Base-by-base conservation (phyloP, 2,113 vertebrate species). In the Picathartes gymnocephalus region DNA sequence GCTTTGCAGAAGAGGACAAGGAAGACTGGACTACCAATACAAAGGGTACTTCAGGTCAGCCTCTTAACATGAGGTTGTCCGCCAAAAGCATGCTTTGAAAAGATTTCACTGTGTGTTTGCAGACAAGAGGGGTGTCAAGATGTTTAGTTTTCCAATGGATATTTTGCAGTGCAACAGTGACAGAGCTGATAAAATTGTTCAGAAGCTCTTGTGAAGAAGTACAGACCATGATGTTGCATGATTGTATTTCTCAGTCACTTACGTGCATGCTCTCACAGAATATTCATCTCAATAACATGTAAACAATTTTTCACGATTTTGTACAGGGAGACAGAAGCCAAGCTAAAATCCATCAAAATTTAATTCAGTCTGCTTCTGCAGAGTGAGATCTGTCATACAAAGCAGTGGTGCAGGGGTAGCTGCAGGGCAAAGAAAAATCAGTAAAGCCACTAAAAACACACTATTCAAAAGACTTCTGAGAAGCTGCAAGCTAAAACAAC, bases 401-500 rank as follows among this genome's bases (percentile, higher is more conserved):
- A 93, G 64, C 50, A 77, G 58, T 25, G 54, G 30, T 37, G 56
- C 19, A 95, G 39, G 74, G 81, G 35, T 61, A 86, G 66, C 73
- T 91, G 66, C 78, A 82, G 83, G 62, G 79, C 62, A 87, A 91
- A 68, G 37, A 90, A 53, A 57, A 83, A 88, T 66, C 79, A 83
- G 68, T 42, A 88, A 35, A 90, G 48, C 85, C 61, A 65, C 85
- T 86, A 81, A 73, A 69, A 69, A 47, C 83, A 62, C 56, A 53
- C 78, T 47, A 81, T 85, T 93, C 71, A 94, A 83, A 71, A 81
- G 79, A 66, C 71, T 94, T 87, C 71, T 92, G 68, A 86, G 68
- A 80, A 91, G 71, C 79, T 88, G 79, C 71, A 70, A 91, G 68
- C 85, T 91, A 77, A 93, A 94, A 90, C 78, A 85, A 92, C 62